A percentile compares a stretch with the other conserved stretches of the same genome.
phyloP scores from a whole-genome alignment of 2,113 vertebrate species.

The Vicugna pacos region DNA sequence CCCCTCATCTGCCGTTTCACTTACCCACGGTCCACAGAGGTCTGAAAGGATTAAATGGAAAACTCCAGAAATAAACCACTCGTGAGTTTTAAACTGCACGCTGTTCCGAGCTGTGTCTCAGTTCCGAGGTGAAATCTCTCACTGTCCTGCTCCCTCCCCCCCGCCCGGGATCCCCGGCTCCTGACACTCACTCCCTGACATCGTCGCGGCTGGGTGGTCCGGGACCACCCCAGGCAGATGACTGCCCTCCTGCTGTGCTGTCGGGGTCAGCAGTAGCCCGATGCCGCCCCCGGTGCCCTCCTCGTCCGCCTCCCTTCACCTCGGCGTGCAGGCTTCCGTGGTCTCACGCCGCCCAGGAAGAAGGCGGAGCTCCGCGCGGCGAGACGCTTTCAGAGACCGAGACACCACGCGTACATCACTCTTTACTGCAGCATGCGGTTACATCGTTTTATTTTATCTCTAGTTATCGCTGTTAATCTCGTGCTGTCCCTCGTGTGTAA shows the following conservation, averaged over 20 bases:
- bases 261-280: neutral
- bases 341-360: neutral
- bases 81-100: neutral
- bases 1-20: neutral
- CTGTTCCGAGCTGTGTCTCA: neutral
- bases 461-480: neutral
- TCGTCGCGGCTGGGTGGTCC: neutral
- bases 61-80: too few relatives aligned
- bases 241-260: fast-evolving
- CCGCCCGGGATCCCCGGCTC: neutral
- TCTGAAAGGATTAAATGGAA: neutral
- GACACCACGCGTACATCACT: neutral
- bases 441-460: too few relatives aligned
- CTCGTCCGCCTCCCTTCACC: neutral
- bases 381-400: neutral
- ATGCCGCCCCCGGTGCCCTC: neutral
- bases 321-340: too few relatives aligned
- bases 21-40: neutral
- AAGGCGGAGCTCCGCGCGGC: neutral
- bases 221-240: neutral
- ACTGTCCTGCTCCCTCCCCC: neutral
- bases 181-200: neutral
- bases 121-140: neutral
- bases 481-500: neutral
- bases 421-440: fast-evolving